Conservation (phyloP, 2,888 invertebrate genomes). For the Microdon myrmicae region DNA sequence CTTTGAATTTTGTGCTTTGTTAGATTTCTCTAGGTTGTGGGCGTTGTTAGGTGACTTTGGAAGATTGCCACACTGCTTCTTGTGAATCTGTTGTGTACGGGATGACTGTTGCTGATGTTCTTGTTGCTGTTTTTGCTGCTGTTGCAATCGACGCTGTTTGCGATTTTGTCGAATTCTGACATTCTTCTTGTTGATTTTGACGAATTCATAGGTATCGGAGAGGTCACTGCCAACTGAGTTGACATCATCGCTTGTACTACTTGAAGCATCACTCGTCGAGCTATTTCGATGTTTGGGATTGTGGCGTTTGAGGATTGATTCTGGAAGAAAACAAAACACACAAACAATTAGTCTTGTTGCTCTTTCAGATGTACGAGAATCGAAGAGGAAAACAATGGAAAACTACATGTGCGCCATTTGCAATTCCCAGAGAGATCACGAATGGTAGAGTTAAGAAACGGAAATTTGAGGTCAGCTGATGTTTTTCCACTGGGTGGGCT, state of each 20-base stretch:
- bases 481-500: too few relatives aligned
- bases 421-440: too few relatives aligned
- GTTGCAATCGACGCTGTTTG: constrained; percentile 38
- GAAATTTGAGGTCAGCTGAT: too few relatives aligned
- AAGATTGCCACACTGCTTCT: constrained; percentile 31
- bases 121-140: constrained; percentile 37
- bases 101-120: constrained; percentile 25
- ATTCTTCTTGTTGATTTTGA: constrained; percentile 29
- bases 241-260: constrained; percentile 57
- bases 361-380: too few relatives aligned
- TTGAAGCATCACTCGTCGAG: constrained; percentile 58
- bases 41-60: constrained; percentile 7
- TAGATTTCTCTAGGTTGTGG: constrained; percentile 34
- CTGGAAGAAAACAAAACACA: constrained; percentile 46
- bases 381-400: too few relatives aligned
- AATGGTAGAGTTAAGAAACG: too few relatives aligned
- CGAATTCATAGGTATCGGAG: constrained; percentile 52
- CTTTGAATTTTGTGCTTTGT: constrained; percentile 17
- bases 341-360: not conserved
- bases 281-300: constrained; percentile 61
- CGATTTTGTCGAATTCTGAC: constrained; percentile 34
- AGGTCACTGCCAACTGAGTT: constrained; percentile 58
- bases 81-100: constrained; percentile 20
- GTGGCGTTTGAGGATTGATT: constrained; percentile 57
- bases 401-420: too few relatives aligned